These are phyloP conservation scores for Dynastes grantii DNA, from an alignment of 2,888 invertebrate species.

Conservation along the genomic window DNA sequence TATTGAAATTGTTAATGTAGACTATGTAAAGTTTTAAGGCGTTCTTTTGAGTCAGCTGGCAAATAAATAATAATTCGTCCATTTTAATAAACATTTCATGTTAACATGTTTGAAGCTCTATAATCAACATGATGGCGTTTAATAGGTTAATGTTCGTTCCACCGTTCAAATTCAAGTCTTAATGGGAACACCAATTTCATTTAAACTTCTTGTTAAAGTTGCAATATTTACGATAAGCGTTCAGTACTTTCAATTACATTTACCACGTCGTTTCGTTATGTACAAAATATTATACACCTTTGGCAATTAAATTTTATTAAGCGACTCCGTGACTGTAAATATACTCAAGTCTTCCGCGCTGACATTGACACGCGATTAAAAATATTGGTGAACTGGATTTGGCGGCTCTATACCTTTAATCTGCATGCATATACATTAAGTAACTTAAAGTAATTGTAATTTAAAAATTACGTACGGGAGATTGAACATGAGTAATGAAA, in stretches of 20 bases:
- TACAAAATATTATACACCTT: not conserved
- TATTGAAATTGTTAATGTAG: too few species aligned
- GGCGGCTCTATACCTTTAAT: not conserved
- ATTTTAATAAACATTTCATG: too few species aligned
- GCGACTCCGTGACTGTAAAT: not conserved
- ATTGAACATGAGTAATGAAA: too few species aligned
- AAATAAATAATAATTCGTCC: too few species aligned
- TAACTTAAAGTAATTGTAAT: not conserved
- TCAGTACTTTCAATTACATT: not conserved
- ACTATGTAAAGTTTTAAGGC: too few species aligned
- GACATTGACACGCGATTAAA: slow-evolving; percentile 12
- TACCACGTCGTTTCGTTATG: slow-evolving; percentile 3
- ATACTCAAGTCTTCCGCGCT: not conserved
- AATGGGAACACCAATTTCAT: too few species aligned
- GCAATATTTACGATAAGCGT: not conserved
- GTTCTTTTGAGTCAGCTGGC: too few species aligned
- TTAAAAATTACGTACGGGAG: too few species aligned
- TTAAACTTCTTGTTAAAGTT: not conserved
- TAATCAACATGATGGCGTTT: too few species aligned
- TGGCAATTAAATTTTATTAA: slow-evolving; percentile 15
- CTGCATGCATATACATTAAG: not conserved
- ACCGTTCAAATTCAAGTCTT: too few species aligned
- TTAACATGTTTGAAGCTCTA: too few species aligned
- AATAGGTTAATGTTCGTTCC: too few species aligned
- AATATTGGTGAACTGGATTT: not conserved